Evolutionary conservation across 2,113 vertebrate species (phyloP).

Genomic region (Sturnira hondurensis): DNA sequence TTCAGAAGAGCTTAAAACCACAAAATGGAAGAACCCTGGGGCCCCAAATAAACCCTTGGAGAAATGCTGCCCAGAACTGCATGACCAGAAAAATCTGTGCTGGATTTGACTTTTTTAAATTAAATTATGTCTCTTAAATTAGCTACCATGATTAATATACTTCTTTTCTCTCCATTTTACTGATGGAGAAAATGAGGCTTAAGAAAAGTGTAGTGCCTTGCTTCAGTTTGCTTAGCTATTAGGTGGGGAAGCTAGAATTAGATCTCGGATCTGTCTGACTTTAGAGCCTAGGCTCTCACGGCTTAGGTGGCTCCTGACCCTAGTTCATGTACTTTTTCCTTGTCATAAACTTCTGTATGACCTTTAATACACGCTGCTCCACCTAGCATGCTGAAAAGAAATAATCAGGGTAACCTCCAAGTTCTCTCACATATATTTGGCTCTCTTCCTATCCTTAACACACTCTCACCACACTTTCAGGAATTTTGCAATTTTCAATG

Average conservation of each 20-base stretch:
- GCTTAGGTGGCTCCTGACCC: not conserved
- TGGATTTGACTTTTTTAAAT: conserved; percentile 9
- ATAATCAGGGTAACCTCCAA: not conserved
- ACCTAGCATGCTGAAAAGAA: not conserved
- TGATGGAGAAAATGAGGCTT: not conserved
- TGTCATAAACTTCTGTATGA: not conserved
- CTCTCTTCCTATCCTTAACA: not conserved
- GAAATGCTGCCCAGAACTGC: not conserved
- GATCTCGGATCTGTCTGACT: not conserved
- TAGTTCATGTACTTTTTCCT: not conserved
- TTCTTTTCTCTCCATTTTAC: not conserved
- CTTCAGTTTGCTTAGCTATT: not conserved
- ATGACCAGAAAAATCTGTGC: not conserved
- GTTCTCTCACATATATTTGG: not conserved
- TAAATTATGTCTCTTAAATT: conserved; percentile 11
- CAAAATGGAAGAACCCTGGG: conserved; percentile 14
- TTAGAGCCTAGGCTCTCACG: not conserved
- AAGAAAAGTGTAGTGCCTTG: not conserved
- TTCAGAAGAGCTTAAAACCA: not conserved
- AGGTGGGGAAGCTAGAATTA: not conserved
- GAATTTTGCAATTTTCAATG: not conserved
- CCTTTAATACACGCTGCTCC: not conserved
- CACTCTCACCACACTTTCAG: not conserved
- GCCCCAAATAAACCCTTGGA: not conserved
- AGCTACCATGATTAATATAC: not conserved